These are phyloP conservation scores for Spisula solida DNA, from an alignment of 2,888 invertebrate genomes.

Conservation along the genomic window DNA sequence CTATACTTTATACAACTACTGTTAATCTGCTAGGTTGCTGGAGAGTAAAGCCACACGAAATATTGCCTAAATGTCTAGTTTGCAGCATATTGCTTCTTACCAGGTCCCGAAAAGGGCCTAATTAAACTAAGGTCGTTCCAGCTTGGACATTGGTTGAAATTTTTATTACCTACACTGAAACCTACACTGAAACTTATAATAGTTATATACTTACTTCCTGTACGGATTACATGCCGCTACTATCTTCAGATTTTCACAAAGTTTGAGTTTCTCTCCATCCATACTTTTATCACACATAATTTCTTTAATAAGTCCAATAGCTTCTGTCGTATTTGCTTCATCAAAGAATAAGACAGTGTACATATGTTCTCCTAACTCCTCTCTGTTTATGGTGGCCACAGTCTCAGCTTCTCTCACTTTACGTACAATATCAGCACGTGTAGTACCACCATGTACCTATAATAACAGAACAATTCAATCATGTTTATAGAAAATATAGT, in stretches of 20 bases:
- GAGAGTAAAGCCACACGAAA: too few species aligned
- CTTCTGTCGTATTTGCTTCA: constrained; percentile 86
- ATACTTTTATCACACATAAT: constrained; percentile 85
- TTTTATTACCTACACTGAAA: too few species aligned
- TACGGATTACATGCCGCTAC: constrained; percentile 87
- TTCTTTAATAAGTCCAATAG: constrained; percentile 71
- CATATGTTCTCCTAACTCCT: constrained; percentile 67
- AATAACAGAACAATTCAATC: not conserved
- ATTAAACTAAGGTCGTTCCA: too few species aligned
- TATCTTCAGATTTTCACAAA: constrained; percentile 80
- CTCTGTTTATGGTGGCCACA: constrained; percentile 77
- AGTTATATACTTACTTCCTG: constrained; percentile 79
- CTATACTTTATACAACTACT: too few species aligned
- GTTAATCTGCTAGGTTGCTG: too few species aligned
- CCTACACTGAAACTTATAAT: too few species aligned
- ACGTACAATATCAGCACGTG: constrained; percentile 79
- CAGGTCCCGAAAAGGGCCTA: too few species aligned
- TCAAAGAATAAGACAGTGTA: constrained; percentile 86
- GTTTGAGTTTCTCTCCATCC: constrained; percentile 78
- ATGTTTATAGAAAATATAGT: not conserved
- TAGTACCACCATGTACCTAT: constrained; percentile 86
- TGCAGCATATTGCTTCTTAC: too few species aligned
- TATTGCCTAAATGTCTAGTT: too few species aligned
- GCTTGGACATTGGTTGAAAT: too few species aligned
- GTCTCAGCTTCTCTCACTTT: constrained; percentile 80